Evolutionary conservation across 2,888 invertebrate species (phyloP), one percentile per base, ranked within the genome.

Genomic region (Aleiodes testaceus): DNA sequence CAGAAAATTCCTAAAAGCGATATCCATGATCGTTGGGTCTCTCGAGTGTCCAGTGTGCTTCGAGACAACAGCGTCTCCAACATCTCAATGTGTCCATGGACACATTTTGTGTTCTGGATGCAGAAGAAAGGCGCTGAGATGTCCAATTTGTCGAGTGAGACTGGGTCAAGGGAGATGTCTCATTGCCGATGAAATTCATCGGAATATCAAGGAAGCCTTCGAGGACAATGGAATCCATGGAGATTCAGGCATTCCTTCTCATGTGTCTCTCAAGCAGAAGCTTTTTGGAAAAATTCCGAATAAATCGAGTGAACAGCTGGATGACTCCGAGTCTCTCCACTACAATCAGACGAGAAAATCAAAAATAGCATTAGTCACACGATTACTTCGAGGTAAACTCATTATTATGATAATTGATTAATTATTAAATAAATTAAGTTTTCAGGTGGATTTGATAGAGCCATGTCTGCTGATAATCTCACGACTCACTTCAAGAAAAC

Each of bases 1-100:
- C 1, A 77, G 73, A 7, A 86, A 84, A 69, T 79, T 87, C 36
- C 83, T 82, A 6, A 81, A 79, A 55, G 85, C 85, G 0, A 74
- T 86, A 12, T 86, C 86, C 12, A 84, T 82, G 3, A 78, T 82
- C 4, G 84, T 84, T 5, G 76, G 73, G 36, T 80, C 80, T 1
- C 85, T 92, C 80, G 92, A 92, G 81, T 92, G 92, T 77, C 92
- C 92, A 18, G 90, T 92, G 77, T 92, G 92, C 84, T 87, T 91
- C 80, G 92, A 92, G 81, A 90, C 90, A 85, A 91, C 91, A 86
- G 88, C 89, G 80, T 90, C 92, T 65, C 92, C 92, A 22, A 90
- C 92, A 75, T 88, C 89, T 72, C 92, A 92, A 85, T 92, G 92
- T 83, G 90, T 90, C 7, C 90, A 91, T 81, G 92, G 92, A 0